These are phyloP conservation scores for Meteorus colon DNA, from an alignment of 2,888 invertebrate genomes.

Conservation along the genomic window DNA sequence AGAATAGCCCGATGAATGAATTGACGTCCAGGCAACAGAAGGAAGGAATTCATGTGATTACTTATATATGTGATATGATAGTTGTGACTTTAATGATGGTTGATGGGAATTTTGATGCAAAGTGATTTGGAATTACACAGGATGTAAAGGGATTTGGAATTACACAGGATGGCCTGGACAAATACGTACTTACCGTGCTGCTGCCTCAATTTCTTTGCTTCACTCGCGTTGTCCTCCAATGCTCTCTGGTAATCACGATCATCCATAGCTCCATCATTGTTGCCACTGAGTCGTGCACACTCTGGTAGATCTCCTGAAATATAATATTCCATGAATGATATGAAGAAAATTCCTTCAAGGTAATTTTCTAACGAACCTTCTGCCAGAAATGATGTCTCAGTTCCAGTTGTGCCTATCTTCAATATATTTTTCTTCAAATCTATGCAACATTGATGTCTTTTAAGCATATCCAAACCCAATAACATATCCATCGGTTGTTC, in stretches of 20 bases:
- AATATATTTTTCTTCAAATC: conserved; percentile 92
- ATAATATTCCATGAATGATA: conserved; percentile 53
- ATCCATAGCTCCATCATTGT: conserved; percentile 81
- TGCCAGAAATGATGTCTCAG: conserved; percentile 90
- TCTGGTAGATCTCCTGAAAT: conserved; percentile 79
- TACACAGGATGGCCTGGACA: conserved; percentile 55
- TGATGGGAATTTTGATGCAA: not conserved
- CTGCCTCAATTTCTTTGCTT: conserved; percentile 62
- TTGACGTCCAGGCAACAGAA: not conserved
- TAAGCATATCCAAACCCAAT: conserved; percentile 97
- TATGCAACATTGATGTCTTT: conserved; percentile 96
- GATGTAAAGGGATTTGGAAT: conserved; percentile 30
- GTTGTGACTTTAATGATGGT: conserved; percentile 29
- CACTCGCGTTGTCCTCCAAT: conserved; percentile 80
- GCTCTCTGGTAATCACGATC: conserved; percentile 83
- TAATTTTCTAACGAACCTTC: conserved; percentile 76
- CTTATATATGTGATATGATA: not conserved
- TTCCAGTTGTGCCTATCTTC: conserved; percentile 94
- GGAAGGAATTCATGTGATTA: not conserved
- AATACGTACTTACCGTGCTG: conserved; percentile 63
- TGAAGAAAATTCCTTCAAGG: conserved; percentile 48
- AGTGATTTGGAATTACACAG: not conserved
- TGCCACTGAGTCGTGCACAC: conserved; percentile 86
- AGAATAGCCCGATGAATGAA: not conserved
- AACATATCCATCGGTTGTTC: conserved; percentile 99